phyloP scores from a whole-genome alignment of 2,113 vertebrate genomes.

The Axis porcinus region DNA sequence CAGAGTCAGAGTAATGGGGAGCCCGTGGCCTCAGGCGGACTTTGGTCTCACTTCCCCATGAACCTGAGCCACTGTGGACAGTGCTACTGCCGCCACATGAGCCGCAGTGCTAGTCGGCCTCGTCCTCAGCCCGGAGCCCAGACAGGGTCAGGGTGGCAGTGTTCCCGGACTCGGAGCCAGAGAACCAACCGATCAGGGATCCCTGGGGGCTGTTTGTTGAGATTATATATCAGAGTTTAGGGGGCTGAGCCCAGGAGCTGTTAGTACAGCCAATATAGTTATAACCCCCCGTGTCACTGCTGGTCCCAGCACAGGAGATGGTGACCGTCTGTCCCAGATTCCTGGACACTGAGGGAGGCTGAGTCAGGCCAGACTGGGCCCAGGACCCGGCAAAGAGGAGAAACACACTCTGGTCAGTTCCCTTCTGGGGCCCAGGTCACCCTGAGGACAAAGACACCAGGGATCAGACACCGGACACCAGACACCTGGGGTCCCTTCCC shows the following conservation, averaged over 20 bases:
- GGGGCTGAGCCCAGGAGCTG: not conserved
- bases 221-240: not conserved
- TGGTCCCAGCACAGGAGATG: not conserved
- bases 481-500: not conserved
- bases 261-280: not conserved
- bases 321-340: not conserved
- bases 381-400: not conserved
- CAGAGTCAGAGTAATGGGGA: not conserved
- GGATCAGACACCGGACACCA: not conserved
- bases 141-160: not conserved
- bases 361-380: not conserved
- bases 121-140: not conserved
- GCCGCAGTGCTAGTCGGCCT: not conserved
- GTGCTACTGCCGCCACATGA: accelerated
- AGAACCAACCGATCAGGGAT: not conserved
- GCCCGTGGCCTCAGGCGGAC: not conserved
- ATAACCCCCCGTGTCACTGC: not conserved
- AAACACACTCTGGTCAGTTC: not conserved
- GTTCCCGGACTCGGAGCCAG: not conserved
- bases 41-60: not conserved
- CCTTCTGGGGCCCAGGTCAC: not conserved
- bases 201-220: not conserved
- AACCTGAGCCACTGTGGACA: not conserved
- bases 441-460: not conserved
- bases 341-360: not conserved